Evolutionary conservation across 2,797 vertebrate genomes (phyloP).

Genomic region (Mycteria americana): DNA sequence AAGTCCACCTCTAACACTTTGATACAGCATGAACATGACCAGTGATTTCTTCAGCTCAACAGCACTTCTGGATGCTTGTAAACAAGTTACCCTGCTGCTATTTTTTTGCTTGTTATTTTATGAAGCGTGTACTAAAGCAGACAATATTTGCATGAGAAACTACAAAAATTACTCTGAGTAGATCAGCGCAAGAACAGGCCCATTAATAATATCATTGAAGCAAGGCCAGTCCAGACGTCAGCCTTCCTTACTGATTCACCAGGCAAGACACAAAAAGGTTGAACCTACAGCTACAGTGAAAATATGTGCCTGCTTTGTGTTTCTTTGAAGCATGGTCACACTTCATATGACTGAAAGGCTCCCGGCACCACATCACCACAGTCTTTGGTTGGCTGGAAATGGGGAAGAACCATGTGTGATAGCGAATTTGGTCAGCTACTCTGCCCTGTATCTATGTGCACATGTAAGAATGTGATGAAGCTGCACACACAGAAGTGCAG

Average conservation of each 20-base stretch:
- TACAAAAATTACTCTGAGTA: not conserved
- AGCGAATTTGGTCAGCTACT: not conserved
- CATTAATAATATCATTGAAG: not conserved
- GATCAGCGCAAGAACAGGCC: not conserved
- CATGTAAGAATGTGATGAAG: not conserved
- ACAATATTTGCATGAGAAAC: not conserved
- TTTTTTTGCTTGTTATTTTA: not conserved
- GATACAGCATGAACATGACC: not conserved
- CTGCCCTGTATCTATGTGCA: fast-evolving
- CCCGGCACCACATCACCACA: not conserved
- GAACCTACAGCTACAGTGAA: not conserved
- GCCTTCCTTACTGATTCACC: not conserved
- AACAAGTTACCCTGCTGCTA: not conserved
- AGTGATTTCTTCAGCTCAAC: not conserved
- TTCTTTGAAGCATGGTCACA: not conserved
- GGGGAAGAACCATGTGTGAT: not conserved
- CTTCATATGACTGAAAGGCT: not conserved
- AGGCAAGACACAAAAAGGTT: not conserved
- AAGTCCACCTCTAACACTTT: not conserved
- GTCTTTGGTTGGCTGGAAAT: not conserved
- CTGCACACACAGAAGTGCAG: not conserved
- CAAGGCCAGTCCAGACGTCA: not conserved
- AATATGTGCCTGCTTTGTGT: not conserved
- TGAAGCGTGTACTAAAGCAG: not conserved
- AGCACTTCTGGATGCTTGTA: not conserved